Evolutionary conservation across 2,797 vertebrate species (phyloP), one percentile per base, ranked within the genome.

Genomic region (Catostomus latipinnis): DNA sequence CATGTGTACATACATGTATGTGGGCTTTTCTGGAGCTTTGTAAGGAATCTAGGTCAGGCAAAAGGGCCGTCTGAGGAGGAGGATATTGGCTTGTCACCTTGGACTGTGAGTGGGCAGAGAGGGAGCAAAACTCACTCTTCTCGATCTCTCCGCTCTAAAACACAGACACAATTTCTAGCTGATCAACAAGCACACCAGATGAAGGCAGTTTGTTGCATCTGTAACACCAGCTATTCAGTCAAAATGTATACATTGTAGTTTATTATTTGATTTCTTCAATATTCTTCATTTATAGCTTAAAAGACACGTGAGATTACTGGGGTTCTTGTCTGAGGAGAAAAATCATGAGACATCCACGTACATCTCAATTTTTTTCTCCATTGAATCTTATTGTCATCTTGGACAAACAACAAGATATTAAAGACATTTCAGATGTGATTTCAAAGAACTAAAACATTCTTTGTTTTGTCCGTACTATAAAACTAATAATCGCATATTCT

Each of bases 51-150:
- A 82, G 87, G 87, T 88, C 87, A 88, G 66, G 66, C 67, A 70
- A 78, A 56, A 77, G 66, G 82, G 69, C 65, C 76, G 71, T 76
- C 69, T 75, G 78, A 83, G 78, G 74, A 78, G 82, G 74, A 81
- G 81, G 81, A 84, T 83, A 75, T 82, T 83, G 80, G 58, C 80
- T 84, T 85, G 80, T 87, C 78, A 83, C 78, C 83, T 77, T 81
- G 71, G 76, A 81, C 77, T 76, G 54, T 69, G 68, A 81, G 83
- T 83, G 83, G 78, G 81, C 75, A 75, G 74, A 71, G 56, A 74
- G 58, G 77, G 16, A 62, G 69, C 57, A 63, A 48, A 74, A 78
- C 53, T 76, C 74, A 50, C 18, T 56, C 45, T 34, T 2, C 34
- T 34, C 34, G 34, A 3, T 2, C 34, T 34, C 53, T 58, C 43